Base-by-base conservation (phyloP, 2,888 invertebrate genomes). In the Chrysolina oricalcia region DNA sequence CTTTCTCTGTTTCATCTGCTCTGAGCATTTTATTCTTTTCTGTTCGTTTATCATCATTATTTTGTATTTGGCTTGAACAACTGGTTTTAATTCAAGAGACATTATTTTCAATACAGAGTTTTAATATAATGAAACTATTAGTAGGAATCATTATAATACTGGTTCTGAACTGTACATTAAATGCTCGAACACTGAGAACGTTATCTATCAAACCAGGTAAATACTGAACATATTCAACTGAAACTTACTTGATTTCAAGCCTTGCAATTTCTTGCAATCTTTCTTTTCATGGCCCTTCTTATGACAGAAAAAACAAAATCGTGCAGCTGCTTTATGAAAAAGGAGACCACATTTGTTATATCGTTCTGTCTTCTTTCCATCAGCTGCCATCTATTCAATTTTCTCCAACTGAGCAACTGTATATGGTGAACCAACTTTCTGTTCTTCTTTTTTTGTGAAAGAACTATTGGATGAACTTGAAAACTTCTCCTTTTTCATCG, bases 111-210 rank as follows among this genome's bases (percentile, higher is more conserved):
- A n/a, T n/a, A n/a, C n/a, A n/a, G n/a, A n/a, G n/a, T n/a, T n/a
- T n/a, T n/a, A 50, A 50, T n/a, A n/a, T n/a, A n/a, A n/a, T n/a
- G n/a, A n/a, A n/a, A n/a, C n/a, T n/a, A n/a, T n/a, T n/a, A n/a
- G n/a, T n/a, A n/a, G n/a, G n/a, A n/a, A n/a, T n/a, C n/a, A n/a
- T n/a, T n/a, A 50, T 50, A 13, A 59, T 59, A 59, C 27, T 59
- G 59, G 59, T 59, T 59, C 10, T 59, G 21, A 23, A 23, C 27
- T 59, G 59, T 19, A 59, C 59, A 59, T 59, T 27, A 21, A 59
- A 21, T 19, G 59, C 59, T 59, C 3, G 27, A 59, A 59, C 23
- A 59, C 27, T 59, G 23, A 27, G 23, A 59, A 59, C 59, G 8
- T 59, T 59, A 9, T 59, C 23, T 23, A 23, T n/a, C 27, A 59